phyloP scores from a whole-genome alignment of 64 coral and sea anemone genomes.

The Actinia tenebrosa region DNA sequence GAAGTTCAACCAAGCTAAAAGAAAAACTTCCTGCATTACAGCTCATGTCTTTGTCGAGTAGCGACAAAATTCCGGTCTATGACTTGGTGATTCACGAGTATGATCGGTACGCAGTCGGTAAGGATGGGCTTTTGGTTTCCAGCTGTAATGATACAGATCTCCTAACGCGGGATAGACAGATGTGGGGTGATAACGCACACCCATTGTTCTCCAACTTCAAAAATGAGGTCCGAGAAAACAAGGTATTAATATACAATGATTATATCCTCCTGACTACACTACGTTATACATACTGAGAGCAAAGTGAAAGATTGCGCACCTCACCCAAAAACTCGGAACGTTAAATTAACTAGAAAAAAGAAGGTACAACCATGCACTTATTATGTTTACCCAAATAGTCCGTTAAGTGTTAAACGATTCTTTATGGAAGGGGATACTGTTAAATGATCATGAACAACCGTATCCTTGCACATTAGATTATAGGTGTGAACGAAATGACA shows the following conservation, averaged over 20 bases:
- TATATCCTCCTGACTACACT: neutral
- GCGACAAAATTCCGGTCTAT: conserved; percentile 53
- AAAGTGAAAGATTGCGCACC: too few species aligned
- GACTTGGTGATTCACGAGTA: conserved; percentile 79
- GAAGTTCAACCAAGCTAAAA: conserved; percentile 45
- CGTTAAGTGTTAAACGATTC: too few species aligned
- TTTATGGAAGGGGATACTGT: too few species aligned
- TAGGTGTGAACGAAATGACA: too few species aligned
- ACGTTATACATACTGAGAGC: neutral
- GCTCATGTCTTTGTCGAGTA: neutral
- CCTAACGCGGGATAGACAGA: conserved; percentile 42
- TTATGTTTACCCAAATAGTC: too few species aligned
- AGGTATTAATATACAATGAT: conserved; percentile 18
- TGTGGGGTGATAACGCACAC: conserved; percentile 51
- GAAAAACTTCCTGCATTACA: conserved; percentile 33
- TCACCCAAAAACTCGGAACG: too few species aligned
- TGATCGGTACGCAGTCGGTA: conserved; percentile 85
- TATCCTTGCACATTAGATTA: too few species aligned
- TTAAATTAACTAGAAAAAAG: too few species aligned
- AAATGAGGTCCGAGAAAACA: neutral
- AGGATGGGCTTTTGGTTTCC: conserved; percentile 59
- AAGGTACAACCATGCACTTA: too few species aligned
- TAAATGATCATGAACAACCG: too few species aligned
- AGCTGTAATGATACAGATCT: conserved; percentile 51
- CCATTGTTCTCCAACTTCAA: conserved; percentile 18